Conservation (phyloP, 1,140 invertebrate species). For the Globodera rostochiensis region DNA sequence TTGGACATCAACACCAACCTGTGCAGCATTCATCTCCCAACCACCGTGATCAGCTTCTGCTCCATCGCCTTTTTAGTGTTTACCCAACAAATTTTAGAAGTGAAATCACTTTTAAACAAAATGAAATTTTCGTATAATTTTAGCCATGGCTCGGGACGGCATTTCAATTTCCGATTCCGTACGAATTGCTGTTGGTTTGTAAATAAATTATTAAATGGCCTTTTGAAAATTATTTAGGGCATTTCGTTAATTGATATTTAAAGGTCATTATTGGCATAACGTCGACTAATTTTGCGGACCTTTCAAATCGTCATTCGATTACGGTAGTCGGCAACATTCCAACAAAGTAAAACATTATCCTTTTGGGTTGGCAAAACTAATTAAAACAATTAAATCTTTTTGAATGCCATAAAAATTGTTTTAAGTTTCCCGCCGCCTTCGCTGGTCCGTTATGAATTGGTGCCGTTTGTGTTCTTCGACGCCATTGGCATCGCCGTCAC, state of each 20-base stretch:
- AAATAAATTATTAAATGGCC: slow-evolving; percentile 21
- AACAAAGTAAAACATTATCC: slow-evolving; percentile 46
- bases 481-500: slow-evolving; percentile 56
- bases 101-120: not conserved
- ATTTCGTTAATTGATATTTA: slow-evolving; percentile 24
- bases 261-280: slow-evolving; percentile 63
- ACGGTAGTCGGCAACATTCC: slow-evolving; percentile 62
- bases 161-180: slow-evolving; percentile 61
- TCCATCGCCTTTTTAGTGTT: slow-evolving; percentile 59
- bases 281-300: slow-evolving; percentile 63
- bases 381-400: not conserved
- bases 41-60: slow-evolving; percentile 50
- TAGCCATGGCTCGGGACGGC: slow-evolving; percentile 55
- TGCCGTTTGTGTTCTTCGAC: slow-evolving; percentile 55
- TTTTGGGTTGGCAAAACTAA: not conserved
- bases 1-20: slow-evolving; percentile 48
- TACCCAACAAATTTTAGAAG: slow-evolving; percentile 48
- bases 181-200: slow-evolving; percentile 57
- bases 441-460: slow-evolving; percentile 58
- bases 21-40: slow-evolving; percentile 46
- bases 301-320: slow-evolving; percentile 54
- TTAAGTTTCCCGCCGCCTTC: slow-evolving; percentile 58
- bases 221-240: slow-evolving; percentile 21
- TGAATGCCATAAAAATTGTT: slow-evolving; percentile 7
- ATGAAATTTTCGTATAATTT: not conserved